A percentile compares a stretch with the other conserved stretches of the same genome.
phyloP scores from a whole-genome alignment of 1,140 invertebrate genomes.

The Hermetia illucens region DNA sequence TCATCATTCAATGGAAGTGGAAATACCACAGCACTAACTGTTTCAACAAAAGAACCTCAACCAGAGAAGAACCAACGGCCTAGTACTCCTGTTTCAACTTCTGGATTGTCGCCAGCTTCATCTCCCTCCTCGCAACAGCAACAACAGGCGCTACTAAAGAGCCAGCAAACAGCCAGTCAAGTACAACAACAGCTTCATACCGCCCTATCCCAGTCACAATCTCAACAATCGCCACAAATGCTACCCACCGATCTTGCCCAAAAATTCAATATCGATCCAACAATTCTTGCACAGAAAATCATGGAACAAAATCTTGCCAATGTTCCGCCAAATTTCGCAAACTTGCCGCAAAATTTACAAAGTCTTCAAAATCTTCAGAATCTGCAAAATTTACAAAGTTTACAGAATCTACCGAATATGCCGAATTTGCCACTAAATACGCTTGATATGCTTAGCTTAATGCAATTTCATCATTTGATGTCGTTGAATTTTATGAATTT shows the following conservation, averaged over 20 bases:
- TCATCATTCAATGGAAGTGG: constrained; percentile 47
- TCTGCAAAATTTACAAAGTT: constrained; percentile 19
- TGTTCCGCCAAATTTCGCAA: constrained; percentile 5
- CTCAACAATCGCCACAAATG: not conserved
- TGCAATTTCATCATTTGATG: constrained; percentile 64
- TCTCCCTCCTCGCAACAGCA: constrained; percentile 10
- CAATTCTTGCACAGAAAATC: constrained; percentile 61
- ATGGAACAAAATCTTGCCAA: constrained; percentile 8
- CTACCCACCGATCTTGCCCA: constrained; percentile 4
- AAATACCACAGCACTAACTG: constrained; percentile 42
- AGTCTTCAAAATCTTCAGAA: constrained; percentile 13
- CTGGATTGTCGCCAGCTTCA: constrained; percentile 20
- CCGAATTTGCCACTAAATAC: constrained; percentile 19
- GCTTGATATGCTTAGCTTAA: constrained; percentile 52
- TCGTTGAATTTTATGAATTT: constrained; percentile 30
- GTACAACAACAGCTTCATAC: no score
- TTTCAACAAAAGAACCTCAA: no score
- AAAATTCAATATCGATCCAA: constrained; percentile 24
- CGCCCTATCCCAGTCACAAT: no score
- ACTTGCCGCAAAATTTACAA: constrained; percentile 7
- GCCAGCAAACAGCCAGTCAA: no score
- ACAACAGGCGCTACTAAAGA: constrained; percentile 7
- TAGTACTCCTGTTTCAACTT: no score
- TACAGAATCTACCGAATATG: constrained; percentile 18
- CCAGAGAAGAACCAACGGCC: no score